Conservation (phyloP, 1,140 invertebrate species). For the Dendroctonus ponderosae region DNA sequence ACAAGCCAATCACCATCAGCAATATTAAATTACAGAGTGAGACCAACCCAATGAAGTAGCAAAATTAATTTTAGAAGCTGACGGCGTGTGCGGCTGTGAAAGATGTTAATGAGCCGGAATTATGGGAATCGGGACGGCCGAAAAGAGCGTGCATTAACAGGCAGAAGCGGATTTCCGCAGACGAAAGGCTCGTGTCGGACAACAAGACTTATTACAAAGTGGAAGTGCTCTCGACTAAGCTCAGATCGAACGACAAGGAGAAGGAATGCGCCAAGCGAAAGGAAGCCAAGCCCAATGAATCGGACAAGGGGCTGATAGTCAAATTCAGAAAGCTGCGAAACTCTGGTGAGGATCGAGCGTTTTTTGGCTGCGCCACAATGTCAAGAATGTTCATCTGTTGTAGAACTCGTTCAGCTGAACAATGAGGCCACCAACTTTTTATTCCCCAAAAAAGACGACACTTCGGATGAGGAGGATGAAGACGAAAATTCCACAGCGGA, state of each 20-base stretch:
- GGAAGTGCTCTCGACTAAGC: conserved; percentile 67
- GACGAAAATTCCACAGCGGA: conserved; percentile 27
- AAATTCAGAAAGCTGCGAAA: conserved; percentile 70
- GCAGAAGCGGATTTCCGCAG: conserved; percentile 56
- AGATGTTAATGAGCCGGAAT: conserved; percentile 36
- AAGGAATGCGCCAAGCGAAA: conserved; percentile 33
- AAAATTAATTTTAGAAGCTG: conserved; percentile 35
- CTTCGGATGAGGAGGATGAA: conserved; percentile 54
- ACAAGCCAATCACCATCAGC: not conserved
- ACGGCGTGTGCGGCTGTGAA: conserved; percentile 22
- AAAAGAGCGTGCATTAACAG: conserved; percentile 49
- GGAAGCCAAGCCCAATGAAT: conserved; percentile 33
- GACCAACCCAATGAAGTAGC: too few species aligned
- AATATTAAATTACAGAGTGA: not conserved
- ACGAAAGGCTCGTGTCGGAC: conserved; percentile 59
- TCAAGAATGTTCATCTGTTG: not conserved
- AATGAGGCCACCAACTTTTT: conserved; percentile 82
- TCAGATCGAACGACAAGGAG: conserved; percentile 55
- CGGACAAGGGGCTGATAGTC: conserved; percentile 58
- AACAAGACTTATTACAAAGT: conserved; percentile 72
- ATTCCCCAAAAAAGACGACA: conserved; percentile 66
- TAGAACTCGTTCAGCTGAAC: conserved; percentile 69
- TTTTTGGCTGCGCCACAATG: not conserved
- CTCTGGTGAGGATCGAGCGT: conserved; percentile 46
- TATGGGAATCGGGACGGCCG: conserved; percentile 47